A percentile compares a stretch with the other conserved stretches of the same genome.
phyloP scores from a whole-genome alignment of 2,888 invertebrate genomes.

The Stratiomys singularior region DNA sequence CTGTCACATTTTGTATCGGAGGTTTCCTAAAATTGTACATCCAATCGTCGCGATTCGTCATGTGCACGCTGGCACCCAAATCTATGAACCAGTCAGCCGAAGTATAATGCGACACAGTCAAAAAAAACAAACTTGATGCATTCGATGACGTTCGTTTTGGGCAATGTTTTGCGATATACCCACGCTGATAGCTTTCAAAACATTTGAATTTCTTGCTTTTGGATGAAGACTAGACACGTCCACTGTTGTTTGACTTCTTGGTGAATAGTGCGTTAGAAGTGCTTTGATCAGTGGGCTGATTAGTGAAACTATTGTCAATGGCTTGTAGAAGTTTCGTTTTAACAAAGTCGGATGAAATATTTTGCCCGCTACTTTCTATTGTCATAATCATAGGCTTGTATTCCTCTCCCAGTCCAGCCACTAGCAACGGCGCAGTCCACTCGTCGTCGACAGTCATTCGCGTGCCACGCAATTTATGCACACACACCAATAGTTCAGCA shows the following conservation, averaged over 20 bases:
- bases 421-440: slow-evolving; percentile 56
- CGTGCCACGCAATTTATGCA: slow-evolving; percentile 55
- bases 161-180: slow-evolving; percentile 38
- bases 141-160: slow-evolving; percentile 10
- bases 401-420: slow-evolving; percentile 56
- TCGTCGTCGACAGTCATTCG: slow-evolving; percentile 51
- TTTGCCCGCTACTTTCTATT: slow-evolving; percentile 52
- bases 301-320: slow-evolving; percentile 10
- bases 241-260: background rate
- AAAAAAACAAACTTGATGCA: no score
- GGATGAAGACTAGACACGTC: background rate
- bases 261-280: background rate
- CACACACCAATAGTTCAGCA: slow-evolving; percentile 50
- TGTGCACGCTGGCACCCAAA: background rate
- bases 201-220: slow-evolving; percentile 20
- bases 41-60: background rate
- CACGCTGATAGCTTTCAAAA: slow-evolving; percentile 21
- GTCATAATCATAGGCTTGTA: slow-evolving; percentile 53
- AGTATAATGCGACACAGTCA: no score
- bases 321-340: slow-evolving; percentile 56
- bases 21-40: background rate
- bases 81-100: background rate
- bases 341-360: slow-evolving; percentile 55
- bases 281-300: background rate
- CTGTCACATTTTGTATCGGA: background rate